Evolutionary conservation across 53 echinoderm and acorn worm genomes (phyloP).

Genomic region (Echinometra lucunter): DNA sequence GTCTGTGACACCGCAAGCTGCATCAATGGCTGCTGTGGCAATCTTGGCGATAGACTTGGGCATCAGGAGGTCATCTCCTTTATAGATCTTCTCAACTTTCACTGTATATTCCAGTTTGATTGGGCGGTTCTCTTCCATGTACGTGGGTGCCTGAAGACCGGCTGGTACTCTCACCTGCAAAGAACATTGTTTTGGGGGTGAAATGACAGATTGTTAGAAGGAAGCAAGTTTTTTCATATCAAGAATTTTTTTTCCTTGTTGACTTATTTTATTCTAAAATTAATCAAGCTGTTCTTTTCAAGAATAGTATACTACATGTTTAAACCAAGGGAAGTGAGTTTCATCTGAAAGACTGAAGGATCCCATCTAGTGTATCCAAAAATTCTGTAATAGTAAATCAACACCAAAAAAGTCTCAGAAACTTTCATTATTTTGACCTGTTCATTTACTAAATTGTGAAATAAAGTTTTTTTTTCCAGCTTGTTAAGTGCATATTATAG

Average conservation of each 20-base stretch:
- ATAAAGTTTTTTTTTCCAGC: too few relatives aligned
- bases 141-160: conserved; percentile 26
- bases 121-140: conserved; percentile 71
- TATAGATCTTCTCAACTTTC: conserved; percentile 91
- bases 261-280: not conserved
- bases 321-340: not conserved
- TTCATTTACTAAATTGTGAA: too few relatives aligned
- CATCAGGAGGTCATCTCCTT: conserved; percentile 78
- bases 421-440: too few relatives aligned
- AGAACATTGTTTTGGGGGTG: too few relatives aligned
- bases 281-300: not conserved
- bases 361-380: not conserved
- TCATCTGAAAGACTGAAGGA: not conserved
- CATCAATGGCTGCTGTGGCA: conserved; percentile 74
- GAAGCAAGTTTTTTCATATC: not conserved
- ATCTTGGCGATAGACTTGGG: conserved; percentile 79
- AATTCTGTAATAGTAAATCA: too few relatives aligned
- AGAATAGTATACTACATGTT: not conserved
- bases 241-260: not conserved
- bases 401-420: not conserved
- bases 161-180: conserved; percentile 3
- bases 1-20: conserved; percentile 78
- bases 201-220: not conserved
- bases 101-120: conserved; percentile 83
- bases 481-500: too few relatives aligned